Percentiles rank a stretch among this genome's conserved stretches.
These are phyloP conservation scores for Typhlichthys subterraneus DNA, from an alignment of 2,797 vertebrate species.

Conservation along the genomic window DNA sequence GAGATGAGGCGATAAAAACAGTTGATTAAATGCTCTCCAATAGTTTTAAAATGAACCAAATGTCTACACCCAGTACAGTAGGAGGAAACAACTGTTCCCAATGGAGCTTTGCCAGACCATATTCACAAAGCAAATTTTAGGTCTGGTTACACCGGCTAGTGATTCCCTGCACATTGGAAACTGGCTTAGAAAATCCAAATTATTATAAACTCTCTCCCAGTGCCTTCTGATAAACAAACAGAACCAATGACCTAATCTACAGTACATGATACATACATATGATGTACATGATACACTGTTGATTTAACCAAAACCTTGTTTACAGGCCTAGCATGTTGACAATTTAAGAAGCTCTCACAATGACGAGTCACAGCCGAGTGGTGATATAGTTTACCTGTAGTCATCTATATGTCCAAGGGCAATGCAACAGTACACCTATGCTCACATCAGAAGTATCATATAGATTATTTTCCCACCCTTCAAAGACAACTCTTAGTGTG, in stretches of 20 bases:
- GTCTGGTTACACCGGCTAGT: no score
- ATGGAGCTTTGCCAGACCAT: no score
- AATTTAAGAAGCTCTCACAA: slow-evolving; percentile 41
- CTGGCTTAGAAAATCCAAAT: no score
- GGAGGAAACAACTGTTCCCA: no score
- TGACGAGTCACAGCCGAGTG: slow-evolving; percentile 16
- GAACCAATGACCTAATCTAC: no score
- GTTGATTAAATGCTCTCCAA: no score
- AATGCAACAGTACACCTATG: slow-evolving; percentile 50
- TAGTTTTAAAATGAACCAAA: no score
- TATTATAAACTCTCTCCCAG: no score
- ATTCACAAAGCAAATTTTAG: no score
- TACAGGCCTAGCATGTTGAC: slow-evolving; percentile 21
- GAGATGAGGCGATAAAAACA: no score
- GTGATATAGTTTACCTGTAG: slow-evolving; percentile 11
- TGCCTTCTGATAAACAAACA: slow-evolving; percentile 27
- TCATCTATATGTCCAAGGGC: slow-evolving; percentile 34
- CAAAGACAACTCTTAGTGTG: slow-evolving; percentile 6
- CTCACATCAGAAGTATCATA: slow-evolving; percentile 29
- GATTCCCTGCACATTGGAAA: neutral
- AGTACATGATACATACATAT: no score
- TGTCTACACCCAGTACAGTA: no score
- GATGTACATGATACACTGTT: neutral
- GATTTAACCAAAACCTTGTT: slow-evolving; percentile 38
- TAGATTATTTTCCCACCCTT: slow-evolving; percentile 2